A percentile compares a stretch with the other conserved stretches of the same genome.
These are phyloP conservation scores for Pholis gunnellus DNA, from an alignment of 2,113 vertebrate genomes.

Conservation along the genomic window DNA sequence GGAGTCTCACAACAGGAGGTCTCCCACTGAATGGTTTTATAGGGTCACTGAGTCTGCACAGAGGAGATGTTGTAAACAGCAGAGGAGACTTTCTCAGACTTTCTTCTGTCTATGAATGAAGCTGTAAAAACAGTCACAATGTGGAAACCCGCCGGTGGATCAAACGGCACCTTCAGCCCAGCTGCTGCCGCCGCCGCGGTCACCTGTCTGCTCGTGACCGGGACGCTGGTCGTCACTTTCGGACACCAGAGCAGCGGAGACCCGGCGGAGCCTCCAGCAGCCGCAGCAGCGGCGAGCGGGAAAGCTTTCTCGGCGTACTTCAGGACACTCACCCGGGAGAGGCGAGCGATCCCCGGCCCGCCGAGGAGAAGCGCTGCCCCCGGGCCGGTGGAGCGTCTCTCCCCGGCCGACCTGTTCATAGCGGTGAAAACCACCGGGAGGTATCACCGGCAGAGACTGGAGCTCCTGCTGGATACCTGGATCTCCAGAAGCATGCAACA, in stretches of 20 bases:
- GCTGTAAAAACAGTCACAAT: constrained; percentile 68
- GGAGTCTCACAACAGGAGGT: background rate
- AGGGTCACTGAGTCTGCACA: background rate
- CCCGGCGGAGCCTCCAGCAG: constrained; percentile 4
- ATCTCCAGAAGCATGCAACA: constrained; percentile 89
- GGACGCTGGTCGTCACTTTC: constrained; percentile 42
- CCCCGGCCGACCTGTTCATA: constrained; percentile 88
- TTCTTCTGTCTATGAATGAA: constrained; percentile 3
- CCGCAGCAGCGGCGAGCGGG: background rate
- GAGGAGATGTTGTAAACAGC: constrained; percentile 6
- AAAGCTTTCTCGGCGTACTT: constrained; percentile 87
- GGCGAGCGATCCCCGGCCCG: constrained; percentile 70
- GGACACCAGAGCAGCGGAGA: constrained; percentile 42
- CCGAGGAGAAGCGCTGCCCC: constrained; percentile 21
- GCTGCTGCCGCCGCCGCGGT: constrained; percentile 80
- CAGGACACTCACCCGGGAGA: constrained; percentile 83
- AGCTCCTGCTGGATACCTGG: constrained; percentile 94
- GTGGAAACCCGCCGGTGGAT: constrained; percentile 82
- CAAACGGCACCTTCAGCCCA: constrained; percentile 74
- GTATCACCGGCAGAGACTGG: constrained; percentile 89
- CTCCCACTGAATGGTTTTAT: background rate
- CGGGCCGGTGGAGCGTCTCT: constrained; percentile 81
- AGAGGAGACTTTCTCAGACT: accelerated
- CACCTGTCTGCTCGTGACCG: constrained; percentile 82
- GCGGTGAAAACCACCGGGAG: constrained; percentile 93